Conservation (phyloP, 2,113 vertebrate species). For the Hyperopisus bebe region DNA sequence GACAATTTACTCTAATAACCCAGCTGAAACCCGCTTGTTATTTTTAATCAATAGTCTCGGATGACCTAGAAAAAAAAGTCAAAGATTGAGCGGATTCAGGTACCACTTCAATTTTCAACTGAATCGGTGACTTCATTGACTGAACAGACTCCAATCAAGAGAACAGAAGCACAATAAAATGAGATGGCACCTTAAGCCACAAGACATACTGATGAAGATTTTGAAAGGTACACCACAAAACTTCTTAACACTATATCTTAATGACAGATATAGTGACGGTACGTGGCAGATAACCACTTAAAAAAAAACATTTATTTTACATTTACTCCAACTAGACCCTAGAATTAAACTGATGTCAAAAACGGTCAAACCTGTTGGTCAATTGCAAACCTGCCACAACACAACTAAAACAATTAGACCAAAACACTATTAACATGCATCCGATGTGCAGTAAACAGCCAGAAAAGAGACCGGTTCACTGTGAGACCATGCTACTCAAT, state of each 20-base stretch:
- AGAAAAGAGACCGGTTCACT: slow-evolving; percentile 99
- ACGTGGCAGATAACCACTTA: neutral
- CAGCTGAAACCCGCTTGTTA: neutral
- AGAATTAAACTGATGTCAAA: neutral
- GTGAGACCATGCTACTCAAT: slow-evolving; percentile 95
- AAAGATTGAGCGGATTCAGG: neutral
- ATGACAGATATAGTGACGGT: neutral
- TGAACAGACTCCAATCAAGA: neutral
- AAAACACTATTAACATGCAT: neutral
- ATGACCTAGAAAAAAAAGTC: neutral
- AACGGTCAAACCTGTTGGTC: neutral
- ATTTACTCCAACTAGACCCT: neutral
- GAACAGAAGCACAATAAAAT: neutral
- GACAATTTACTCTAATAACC: neutral
- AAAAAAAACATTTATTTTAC: neutral
- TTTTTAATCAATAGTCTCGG: neutral
- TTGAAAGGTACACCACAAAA: neutral
- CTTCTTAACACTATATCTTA: neutral
- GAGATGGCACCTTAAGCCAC: neutral
- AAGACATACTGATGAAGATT: neutral
- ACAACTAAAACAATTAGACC: neutral
- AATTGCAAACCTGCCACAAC: slow-evolving; percentile 1
- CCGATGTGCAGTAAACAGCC: slow-evolving; percentile 58
- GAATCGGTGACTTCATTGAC: neutral
- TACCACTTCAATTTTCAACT: neutral